Evolutionary conservation across 92 coral and sea anemone genomes (phyloP), one percentile per base, ranked within the genome.

Genomic region (Desmophyllum pertusum): DNA sequence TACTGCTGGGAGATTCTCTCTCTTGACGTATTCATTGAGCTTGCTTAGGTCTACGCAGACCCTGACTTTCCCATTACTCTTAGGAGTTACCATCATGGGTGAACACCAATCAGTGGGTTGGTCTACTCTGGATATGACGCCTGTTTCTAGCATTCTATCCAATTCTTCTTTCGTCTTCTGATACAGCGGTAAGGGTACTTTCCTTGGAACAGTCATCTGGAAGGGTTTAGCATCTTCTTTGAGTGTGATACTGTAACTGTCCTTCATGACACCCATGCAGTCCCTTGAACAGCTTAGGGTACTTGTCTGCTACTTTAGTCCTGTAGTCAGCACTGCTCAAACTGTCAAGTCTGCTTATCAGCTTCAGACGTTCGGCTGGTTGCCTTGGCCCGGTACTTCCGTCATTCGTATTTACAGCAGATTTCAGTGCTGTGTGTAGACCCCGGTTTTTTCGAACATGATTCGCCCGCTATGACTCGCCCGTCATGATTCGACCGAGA

Each of bases 211-310:
- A 7, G 51, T 23, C 18, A 73, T 19, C 70, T 15, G 33, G 50
- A 73, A 81, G 10, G 81, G 85, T 51, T 86, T 42, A 4, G 80
- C 73, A 31, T 70, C 66, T 30, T 79, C 69, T 62, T n/a, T 85
- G 63, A 85, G 74, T 11, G 82, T 73, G 36, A 80, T 80, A 18
- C 48, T 10, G 63, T 81, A 80, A 23, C 63, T 73, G 36, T 79
- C 83, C 42, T 81, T 75, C 69, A 73, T 69, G 48, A 45, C 83
- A 6, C 85, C 90, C 18, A n/a, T n/a, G n/a, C n/a, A 81, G 78
- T 13, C 78, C 90, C 61, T 45, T 65, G 69, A 81, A 81, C 35
- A 81, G 37, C 73, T 87, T 62, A 36, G 90, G 90, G 69, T 66
- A 66, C 23, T 66, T 33, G 19, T 66, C 1, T 66, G 71, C 42